Base-by-base conservation (phyloP, 2,797 vertebrate species). In the Babyrousa celebensis region DNA sequence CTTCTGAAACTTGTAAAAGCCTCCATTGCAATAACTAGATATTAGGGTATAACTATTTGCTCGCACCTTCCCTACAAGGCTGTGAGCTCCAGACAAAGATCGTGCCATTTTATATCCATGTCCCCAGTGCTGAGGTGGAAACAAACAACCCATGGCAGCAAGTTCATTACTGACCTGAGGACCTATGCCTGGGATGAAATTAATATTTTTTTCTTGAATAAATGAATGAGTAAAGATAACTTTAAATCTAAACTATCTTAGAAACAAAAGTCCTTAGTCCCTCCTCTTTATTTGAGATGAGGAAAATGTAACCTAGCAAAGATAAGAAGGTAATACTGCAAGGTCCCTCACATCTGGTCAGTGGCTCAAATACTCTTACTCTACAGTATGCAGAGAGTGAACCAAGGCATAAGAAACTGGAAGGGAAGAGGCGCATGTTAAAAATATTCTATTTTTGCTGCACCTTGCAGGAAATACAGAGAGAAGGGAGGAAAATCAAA, bases 231-330 rank as follows among this genome's bases (percentile, higher is more conserved):
- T 20, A 84, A 92, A 17, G 40, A 60, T 58, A 72, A 54, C 54
- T 89, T 93, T 85, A 89, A 36, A 72, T 90, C 58, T 68, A 83
- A 93, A 79, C 70, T 65, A 68, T 91, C 60, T 95, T 96, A 40
- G 52, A 43, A 89, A 79, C 36, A 54, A 70, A 48, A 10, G 43
- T 48, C 43, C 27, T 91, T 25, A 6, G n/a, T 80, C 60, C 27
- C 79, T 87, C 12, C 5, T 85, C 20, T 40, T 95, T 52, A 70
- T 72, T 90, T 88, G 1, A 70, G 52, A 91, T 70, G 18, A 89
- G 15, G 11, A 58, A 83, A 74, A 75, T 56, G 63, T 67, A 48
- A 10, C 56, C 52, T 23, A 56, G 29, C 63, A 85, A 79, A 43
- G 15, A 90, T 52, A 80, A 63, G 27, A 84, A 40, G 27, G 27